These are phyloP conservation scores for Marasmarcha lunaedactyla DNA, from an alignment of 2,888 invertebrate species.

Conservation along the genomic window DNA sequence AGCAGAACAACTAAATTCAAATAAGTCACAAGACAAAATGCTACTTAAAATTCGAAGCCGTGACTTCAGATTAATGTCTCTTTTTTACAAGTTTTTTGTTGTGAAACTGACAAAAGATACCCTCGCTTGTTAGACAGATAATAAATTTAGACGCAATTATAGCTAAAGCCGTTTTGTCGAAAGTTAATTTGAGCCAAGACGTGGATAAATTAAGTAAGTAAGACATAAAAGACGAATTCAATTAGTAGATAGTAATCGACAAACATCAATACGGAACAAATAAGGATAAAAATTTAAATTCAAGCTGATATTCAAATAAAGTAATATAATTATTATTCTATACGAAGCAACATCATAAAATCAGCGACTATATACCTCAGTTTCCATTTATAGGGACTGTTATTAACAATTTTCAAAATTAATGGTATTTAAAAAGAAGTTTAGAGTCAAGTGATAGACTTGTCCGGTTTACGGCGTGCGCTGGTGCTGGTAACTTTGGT, in stretches of 20 bases:
- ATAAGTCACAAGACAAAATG: conserved; percentile 41
- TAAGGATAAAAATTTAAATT: too few relatives aligned
- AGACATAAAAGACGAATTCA: too few relatives aligned
- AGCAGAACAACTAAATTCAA: conserved; percentile 23
- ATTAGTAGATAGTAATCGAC: too few relatives aligned
- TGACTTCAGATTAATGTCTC: conserved; percentile 41
- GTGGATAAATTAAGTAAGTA: conserved; percentile 17
- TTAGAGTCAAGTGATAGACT: conserved; percentile 22
- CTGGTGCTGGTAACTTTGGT: conserved; percentile 21
- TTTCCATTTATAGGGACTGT: conserved; percentile 1
- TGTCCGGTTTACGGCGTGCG: conserved; percentile 2
- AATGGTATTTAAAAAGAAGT: conserved; percentile 24
- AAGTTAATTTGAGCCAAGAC: conserved; percentile 51
- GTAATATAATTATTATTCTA: background rate
- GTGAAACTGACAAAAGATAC: conserved; percentile 26
- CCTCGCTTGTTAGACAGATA: conserved; percentile 31
- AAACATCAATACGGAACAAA: too few relatives aligned
- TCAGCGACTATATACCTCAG: background rate
- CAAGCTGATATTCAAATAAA: too few relatives aligned
- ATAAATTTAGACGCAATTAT: conserved; percentile 61
- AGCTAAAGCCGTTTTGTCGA: conserved; percentile 54
- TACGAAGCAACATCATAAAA: background rate
- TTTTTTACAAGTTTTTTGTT: conserved; percentile 26
- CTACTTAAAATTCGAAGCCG: conserved; percentile 38
- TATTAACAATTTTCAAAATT: conserved; percentile 20